Base-by-base conservation (phyloP, 2,113 vertebrate species). In the Notothenia rossii region DNA sequence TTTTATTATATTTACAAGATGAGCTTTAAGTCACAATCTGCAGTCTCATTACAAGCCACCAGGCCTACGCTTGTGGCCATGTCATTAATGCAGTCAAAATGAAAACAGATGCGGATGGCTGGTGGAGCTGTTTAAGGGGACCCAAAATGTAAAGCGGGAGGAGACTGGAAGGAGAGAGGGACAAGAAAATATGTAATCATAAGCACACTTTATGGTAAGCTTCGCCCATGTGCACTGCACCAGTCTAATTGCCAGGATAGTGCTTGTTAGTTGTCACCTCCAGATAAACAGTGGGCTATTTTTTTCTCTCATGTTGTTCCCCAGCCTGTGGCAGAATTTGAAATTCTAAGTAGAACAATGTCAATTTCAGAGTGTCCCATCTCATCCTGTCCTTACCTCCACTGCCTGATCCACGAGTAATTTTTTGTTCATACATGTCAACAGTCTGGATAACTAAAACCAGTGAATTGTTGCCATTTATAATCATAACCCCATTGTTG, bases 201-300 rank as follows among this genome's bases (percentile, higher is more conserved):
- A 65, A 80, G 40, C 71, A 76, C 69, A 74, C 75, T 81, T 90
- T 85, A 87, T 83, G 77, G 77, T 88, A 85, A 84, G 72, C 72
- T 83, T 80, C 25, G 14, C 50, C 77, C 58, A 72, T 85, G 65
- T 81, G 80, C 75, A 83, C 73, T 62, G 79, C 80, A 20, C 81
- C 81, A 81, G 82, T 89, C 88, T 91, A 93, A 94, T 94, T 94
- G 93, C 84, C 84, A 88, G 78, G 76, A 85, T 85, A 82, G 87
- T 33, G 83, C 85, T 88, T 91, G 89, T 92, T 93, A 89, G 91
- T 91, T 92, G 88, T 92, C 88, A 91, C 89, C 90, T 92, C 82
- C 79, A 93, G 84, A 90, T 92, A 88, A 94, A 92, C 88, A 93
- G 82, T 50, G 25, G 62, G 76, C 53, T 77, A 62, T 55, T 77